Conservation (phyloP, 2,113 vertebrate species). For the Ciconia maguari region DNA sequence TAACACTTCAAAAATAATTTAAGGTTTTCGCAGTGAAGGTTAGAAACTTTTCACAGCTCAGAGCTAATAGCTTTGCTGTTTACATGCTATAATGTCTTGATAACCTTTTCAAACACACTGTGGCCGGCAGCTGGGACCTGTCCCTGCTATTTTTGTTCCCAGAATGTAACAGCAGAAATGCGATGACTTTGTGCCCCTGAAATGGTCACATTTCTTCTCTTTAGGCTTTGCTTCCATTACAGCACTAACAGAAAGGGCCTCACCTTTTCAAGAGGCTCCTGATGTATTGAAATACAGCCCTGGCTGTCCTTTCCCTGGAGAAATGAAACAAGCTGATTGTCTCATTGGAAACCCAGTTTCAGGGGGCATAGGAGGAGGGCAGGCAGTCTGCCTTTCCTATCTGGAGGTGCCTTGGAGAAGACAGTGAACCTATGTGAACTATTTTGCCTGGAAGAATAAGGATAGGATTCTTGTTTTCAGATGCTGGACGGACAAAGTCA, state of each 20-base stretch:
- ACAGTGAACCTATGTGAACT: background rate
- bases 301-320: conserved; percentile 28
- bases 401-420: background rate
- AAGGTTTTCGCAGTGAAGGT: conserved; percentile 77
- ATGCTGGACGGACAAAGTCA: background rate
- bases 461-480: background rate
- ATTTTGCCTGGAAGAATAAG: background rate
- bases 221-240: conserved; percentile 47
- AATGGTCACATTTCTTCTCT: conserved; percentile 68
- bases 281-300: conserved; percentile 31
- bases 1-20: conserved; percentile 83
- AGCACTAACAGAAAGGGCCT: conserved; percentile 48
- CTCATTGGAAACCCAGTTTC: background rate
- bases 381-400: background rate
- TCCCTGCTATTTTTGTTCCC: conserved; percentile 69
- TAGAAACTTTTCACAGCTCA: conserved; percentile 77
- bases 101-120: conserved; percentile 74
- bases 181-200: conserved; percentile 60
- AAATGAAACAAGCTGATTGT: conserved; percentile 4
- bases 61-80: conserved; percentile 77
- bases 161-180: conserved; percentile 62
- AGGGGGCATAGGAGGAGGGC: background rate
- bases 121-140: conserved; percentile 70
- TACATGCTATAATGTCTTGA: conserved; percentile 76
- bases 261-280: conserved; percentile 61